Percentiles rank a stretch among this genome's conserved stretches.
Evolutionary conservation across 2,888 invertebrate genomes (phyloP).

Genomic region (Mystacides longicornis): DNA sequence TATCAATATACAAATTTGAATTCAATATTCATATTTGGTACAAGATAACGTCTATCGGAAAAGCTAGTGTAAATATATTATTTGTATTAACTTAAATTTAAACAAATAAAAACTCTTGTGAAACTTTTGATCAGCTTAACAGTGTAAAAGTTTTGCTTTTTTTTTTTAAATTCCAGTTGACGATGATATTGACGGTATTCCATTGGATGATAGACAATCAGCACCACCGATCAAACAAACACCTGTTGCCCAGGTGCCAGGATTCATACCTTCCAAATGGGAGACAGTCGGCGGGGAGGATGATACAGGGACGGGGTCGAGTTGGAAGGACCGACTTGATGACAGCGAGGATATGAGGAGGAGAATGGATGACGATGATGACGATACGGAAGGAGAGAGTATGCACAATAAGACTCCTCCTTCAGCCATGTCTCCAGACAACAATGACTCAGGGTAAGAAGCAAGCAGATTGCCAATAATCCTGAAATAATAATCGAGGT

Average conservation of each 20-base stretch:
- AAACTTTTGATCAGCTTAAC: too few species aligned
- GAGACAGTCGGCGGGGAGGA: constrained; percentile 65
- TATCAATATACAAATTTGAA: too few species aligned
- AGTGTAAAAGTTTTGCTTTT: too few species aligned
- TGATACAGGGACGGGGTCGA: neutral
- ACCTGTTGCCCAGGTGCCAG: constrained; percentile 42
- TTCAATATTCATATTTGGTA: too few species aligned
- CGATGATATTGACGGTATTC: constrained; percentile 68
- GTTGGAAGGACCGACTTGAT: neutral
- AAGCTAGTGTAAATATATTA: too few species aligned
- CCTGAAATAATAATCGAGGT: too few species aligned
- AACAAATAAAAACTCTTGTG: too few species aligned
- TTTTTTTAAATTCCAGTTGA: constrained; percentile 45
- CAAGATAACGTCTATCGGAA: too few species aligned
- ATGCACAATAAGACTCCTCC: constrained; percentile 26
- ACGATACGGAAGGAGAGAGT: constrained; percentile 14
- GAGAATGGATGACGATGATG: neutral
- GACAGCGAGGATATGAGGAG: constrained; percentile 7
- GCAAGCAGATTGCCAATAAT: too few species aligned
- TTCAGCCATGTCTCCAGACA: constrained; percentile 29
- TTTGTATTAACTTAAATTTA: too few species aligned
- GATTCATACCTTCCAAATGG: constrained; percentile 92
- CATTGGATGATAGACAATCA: constrained; percentile 52
- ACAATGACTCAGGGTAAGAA: constrained; percentile 35
- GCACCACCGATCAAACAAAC: constrained; percentile 34